Evolutionary conservation across 1,140 invertebrate genomes (phyloP).

Genomic region (Choristoneura fumiferana): DNA sequence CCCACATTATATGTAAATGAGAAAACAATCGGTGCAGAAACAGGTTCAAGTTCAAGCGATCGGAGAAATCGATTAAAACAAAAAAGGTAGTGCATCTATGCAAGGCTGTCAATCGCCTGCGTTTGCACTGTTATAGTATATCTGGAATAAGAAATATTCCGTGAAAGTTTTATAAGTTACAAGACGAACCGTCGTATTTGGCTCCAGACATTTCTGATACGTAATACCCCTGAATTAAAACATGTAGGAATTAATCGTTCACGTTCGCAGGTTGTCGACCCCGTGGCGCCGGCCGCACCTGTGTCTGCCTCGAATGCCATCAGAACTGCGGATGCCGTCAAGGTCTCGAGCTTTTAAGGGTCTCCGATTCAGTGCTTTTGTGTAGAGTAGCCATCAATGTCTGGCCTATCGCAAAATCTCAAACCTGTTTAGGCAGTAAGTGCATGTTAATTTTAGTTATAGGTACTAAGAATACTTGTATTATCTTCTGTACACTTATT

Average conservation of each 20-base stretch:
- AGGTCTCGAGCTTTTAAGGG: slow-evolving; percentile 38
- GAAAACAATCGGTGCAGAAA: slow-evolving; percentile 14
- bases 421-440: too few species aligned
- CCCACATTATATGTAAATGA: slow-evolving; percentile 9
- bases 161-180: too few species aligned
- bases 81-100: background rate
- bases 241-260: slow-evolving; percentile 30
- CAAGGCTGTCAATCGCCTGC: background rate
- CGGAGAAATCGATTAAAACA: background rate
- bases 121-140: too few species aligned
- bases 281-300: slow-evolving; percentile 38
- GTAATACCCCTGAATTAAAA: slow-evolving; percentile 19
- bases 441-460: too few species aligned
- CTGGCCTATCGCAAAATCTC: background rate
- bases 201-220: background rate
- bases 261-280: slow-evolving; percentile 31
- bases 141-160: too few species aligned
- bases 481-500: too few species aligned
- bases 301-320: slow-evolving; percentile 32
- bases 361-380: slow-evolving; percentile 27
- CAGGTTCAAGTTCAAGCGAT: slow-evolving; percentile 14
- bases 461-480: too few species aligned
- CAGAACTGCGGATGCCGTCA: slow-evolving; percentile 37
- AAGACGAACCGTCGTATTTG: too few species aligned
- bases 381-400: background rate